phyloP scores from a whole-genome alignment of 2,797 vertebrate species.

The Darevskia mixta region DNA sequence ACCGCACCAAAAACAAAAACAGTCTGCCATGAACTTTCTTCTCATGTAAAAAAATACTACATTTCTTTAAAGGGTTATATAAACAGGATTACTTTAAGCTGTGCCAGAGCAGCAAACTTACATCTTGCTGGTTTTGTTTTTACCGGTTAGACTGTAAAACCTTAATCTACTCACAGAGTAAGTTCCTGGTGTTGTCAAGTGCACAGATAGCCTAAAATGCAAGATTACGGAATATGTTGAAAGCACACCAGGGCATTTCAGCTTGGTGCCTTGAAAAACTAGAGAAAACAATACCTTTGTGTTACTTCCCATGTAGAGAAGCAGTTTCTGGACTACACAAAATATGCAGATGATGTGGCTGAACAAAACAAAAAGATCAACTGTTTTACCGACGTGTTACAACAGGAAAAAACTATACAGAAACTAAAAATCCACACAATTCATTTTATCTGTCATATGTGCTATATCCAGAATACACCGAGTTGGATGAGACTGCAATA shows the following conservation, averaged over 20 bases:
- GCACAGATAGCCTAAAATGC: not conserved
- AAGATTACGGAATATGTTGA: conserved; percentile 27
- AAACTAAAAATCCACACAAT: conserved; percentile 31
- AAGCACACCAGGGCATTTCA: conserved; percentile 27
- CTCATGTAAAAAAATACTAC: not conserved
- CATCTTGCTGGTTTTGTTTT: conserved; percentile 42
- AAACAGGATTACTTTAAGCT: conserved; percentile 60
- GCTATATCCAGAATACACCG: conserved; percentile 11
- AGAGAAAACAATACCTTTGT: conserved; percentile 31
- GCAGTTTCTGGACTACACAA: not conserved
- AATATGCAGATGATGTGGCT: not conserved
- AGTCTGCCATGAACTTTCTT: conserved; percentile 46
- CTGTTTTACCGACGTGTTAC: not conserved
- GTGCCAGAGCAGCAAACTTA: conserved; percentile 55
- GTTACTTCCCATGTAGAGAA: not conserved
- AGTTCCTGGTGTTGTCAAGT: conserved; percentile 40
- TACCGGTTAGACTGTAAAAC: conserved; percentile 2
- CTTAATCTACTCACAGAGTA: conserved; percentile 35
- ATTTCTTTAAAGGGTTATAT: conserved; percentile 39
- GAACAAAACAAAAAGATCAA: conserved; percentile 12
- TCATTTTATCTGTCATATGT: not conserved
- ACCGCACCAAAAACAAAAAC: conserved; percentile 1
- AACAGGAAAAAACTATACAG: not conserved
- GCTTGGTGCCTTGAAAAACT: conserved; percentile 32
- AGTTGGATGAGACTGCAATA: not conserved